Conservation (phyloP, 2,888 invertebrate genomes). For the Drosophila cracens region DNA sequence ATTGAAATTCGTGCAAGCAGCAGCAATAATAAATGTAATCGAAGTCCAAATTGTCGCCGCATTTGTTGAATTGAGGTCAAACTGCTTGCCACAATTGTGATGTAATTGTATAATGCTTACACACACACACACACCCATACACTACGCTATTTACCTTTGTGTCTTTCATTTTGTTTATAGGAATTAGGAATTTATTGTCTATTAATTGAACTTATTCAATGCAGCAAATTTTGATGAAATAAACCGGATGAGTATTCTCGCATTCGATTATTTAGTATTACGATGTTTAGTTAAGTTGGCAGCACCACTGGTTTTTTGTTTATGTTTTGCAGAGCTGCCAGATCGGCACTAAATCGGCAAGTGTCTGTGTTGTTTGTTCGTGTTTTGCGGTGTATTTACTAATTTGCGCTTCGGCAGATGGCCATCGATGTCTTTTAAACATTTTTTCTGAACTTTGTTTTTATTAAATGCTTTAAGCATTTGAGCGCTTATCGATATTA, state of each 20-base stretch:
- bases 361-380: neutral
- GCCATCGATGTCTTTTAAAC: neutral
- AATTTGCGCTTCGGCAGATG: too few species aligned
- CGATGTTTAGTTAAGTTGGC: constrained; percentile 1
- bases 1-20: constrained; percentile 32
- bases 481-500: neutral
- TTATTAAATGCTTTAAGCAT: neutral
- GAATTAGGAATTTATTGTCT: neutral
- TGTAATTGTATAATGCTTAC: constrained; percentile 56
- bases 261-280: constrained; percentile 5
- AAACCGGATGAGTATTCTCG: constrained; percentile 14
- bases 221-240: constrained; percentile 49
- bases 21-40: constrained; percentile 18
- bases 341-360: neutral
- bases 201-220: constrained; percentile 14
- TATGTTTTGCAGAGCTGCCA: constrained; percentile 36
- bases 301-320: constrained; percentile 39
- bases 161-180: constrained; percentile 69
- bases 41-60: constrained; percentile 37
- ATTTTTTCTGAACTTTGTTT: neutral
- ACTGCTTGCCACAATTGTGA: constrained; percentile 44
- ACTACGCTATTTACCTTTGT: constrained; percentile 68
- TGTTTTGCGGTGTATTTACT: neutral
- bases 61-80: constrained; percentile 32
- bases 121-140: neutral